These are phyloP conservation scores for Zele albiditarsus DNA, from an alignment of 2,888 invertebrate genomes.

Conservation along the genomic window DNA sequence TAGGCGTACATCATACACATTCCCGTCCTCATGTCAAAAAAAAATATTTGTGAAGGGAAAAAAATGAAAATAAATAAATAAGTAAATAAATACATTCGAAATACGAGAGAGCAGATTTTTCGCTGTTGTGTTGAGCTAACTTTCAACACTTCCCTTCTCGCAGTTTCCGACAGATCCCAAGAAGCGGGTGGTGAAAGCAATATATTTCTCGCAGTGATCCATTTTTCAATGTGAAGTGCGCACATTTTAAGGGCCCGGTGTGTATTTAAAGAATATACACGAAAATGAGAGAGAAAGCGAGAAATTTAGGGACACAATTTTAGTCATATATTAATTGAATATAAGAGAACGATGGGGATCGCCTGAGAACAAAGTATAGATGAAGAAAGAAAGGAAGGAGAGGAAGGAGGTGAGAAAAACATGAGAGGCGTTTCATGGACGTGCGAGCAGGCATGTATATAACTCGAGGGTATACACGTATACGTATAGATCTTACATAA, in stretches of 20 bases:
- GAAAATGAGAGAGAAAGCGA: background rate
- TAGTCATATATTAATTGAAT: background rate
- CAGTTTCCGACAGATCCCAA: background rate
- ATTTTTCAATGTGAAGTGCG: background rate
- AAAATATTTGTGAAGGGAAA: background rate
- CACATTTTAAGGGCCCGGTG: background rate
- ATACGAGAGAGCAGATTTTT: background rate
- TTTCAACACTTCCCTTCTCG: background rate
- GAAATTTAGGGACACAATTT: background rate
- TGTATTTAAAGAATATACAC: background rate
- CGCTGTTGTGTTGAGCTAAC: background rate
- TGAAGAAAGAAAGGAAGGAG: background rate
- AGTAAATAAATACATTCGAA: background rate
- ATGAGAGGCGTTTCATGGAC: background rate
- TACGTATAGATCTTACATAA: background rate
- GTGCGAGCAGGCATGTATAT: background rate
- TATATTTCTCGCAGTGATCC: background rate
- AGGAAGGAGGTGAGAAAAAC: slow-evolving; percentile 13
- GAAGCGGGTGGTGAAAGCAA: background rate
- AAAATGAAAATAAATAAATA: background rate
- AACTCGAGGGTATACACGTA: background rate
- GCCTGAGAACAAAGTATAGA: background rate
- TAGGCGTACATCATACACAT: background rate
- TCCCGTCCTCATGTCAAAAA: background rate
- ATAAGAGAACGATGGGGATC: background rate